Base-by-base conservation (phyloP, 2,888 invertebrate species). In the Hololepta plana region DNA sequence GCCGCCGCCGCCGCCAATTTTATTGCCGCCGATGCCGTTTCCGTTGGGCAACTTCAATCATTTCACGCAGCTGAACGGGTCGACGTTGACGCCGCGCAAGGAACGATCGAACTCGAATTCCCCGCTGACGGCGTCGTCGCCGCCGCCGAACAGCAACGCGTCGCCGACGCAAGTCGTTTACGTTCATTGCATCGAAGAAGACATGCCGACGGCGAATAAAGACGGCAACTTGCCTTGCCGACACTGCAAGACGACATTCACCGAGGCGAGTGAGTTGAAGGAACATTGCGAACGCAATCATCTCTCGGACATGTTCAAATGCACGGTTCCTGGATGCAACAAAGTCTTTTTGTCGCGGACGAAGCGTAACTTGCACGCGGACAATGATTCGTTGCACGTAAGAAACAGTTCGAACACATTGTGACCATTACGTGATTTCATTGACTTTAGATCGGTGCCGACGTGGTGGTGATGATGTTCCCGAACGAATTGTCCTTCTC, bases 331-430 rank as follows among this genome's bases (percentile, higher is more conserved):
- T 30, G 79, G 79, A 8, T 81, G 82, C 53, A 71, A 69, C 25
- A 72, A 77, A 40, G 71, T 76, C 24, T 84, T 82, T 54, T 70
- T 75, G 32, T 79, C 81, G 7, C 63, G 74, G 38, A 76, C 79
- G 35, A 72, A 74, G 37, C 64, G 82, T 33, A 81, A 80, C 46
- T 62, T 71, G 24, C 82, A 82, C 52, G 69, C 72, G 32, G 75
- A 76, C 41, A 68, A 71, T 38, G 72, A 72, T 35, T 53, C 57
- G 31, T 47, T 65, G 12, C 67, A 67, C n/a, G n/a, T n/a, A n/a
- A n/a, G n/a, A n/a, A n/a, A n/a, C n/a, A n/a, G n/a, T n/a, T n/a
- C 38, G 33, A 47, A 44, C 40, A 40, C 16, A 28, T 54, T 54
- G 54, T 54, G 54, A 55, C 54, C 50, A 34, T 40, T 47, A 40